Percentiles rank a stretch among this genome's conserved stretches.
These are phyloP conservation scores for Crotalus tigris DNA, from an alignment of 2,113 vertebrate species.

Conservation along the genomic window DNA sequence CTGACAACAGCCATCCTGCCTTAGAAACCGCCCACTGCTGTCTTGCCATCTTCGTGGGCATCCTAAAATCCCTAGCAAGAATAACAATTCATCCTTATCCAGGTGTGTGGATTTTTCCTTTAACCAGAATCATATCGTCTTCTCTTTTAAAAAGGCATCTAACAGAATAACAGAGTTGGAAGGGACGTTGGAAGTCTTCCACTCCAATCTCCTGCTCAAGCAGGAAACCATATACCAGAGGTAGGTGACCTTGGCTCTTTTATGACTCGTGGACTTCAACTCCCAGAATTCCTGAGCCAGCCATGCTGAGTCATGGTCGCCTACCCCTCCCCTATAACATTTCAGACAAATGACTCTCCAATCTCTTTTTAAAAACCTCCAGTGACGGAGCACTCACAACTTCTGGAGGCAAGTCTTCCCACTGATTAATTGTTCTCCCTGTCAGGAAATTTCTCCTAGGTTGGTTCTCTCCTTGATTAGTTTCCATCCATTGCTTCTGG, in stretches of 20 bases:
- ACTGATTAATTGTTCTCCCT: not conserved
- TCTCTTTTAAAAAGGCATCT: slow-evolving; percentile 25
- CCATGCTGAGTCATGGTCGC: too few species aligned
- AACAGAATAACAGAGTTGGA: not conserved
- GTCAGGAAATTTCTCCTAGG: not conserved
- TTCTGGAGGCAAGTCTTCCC: not conserved
- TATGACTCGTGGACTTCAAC: too few species aligned
- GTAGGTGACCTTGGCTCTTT: too few species aligned
- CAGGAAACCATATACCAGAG: not conserved
- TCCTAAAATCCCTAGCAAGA: slow-evolving; percentile 34
- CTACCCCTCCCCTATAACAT: too few species aligned
- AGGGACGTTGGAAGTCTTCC: not conserved
- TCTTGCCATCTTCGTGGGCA: slow-evolving; percentile 25
- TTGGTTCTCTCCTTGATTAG: not conserved
- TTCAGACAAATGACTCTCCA: not conserved
- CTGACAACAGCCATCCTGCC: slow-evolving; percentile 39
- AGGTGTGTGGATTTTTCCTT: slow-evolving; percentile 44
- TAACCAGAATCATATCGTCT: slow-evolving; percentile 43
- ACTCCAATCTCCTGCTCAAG: not conserved
- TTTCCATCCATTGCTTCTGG: not conserved
- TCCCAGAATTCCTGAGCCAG: too few species aligned
- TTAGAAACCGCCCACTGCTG: slow-evolving; percentile 60
- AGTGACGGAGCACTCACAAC: not conserved
- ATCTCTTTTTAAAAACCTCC: not conserved
- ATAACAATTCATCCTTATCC: slow-evolving; percentile 55